Evolutionary conservation across 2,797 vertebrate genomes (phyloP), one percentile per base, ranked within the genome.

Genomic region (Hoplostethus atlanticus): DNA sequence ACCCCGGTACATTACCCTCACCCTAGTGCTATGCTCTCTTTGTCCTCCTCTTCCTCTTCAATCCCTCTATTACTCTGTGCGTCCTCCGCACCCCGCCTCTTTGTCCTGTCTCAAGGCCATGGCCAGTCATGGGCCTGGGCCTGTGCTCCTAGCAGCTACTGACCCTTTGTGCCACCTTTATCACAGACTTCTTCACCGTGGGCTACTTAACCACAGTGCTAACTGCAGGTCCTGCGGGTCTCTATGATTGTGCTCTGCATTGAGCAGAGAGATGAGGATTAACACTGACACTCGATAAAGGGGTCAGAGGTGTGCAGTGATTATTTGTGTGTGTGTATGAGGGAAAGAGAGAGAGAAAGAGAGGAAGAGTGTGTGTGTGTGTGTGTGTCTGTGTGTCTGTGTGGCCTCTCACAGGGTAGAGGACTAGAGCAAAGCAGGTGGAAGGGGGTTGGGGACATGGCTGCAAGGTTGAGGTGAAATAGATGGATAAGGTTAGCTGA

Each of bases 401-500:
- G 71, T 66, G 64, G 68, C 76, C 55, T 89, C 73, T 86, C 84
- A 87, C 77, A 83, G 83, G 77, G 79, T 78, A 78, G 83, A 90
- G 86, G 89, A 91, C 78, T 78, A 73, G 15, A 25, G 50, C 85
- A 89, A 89, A 86, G 87, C 76, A 68, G 81, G 89, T 82, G 89
- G 86, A 81, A 70, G 84, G 87, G 89, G 87, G 80, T 66, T 86
- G 82, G 89, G 88, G 88, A 87, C 91, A 90, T 91, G 90, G 91
- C 93, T 94, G 92, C 91, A 90, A 94, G 94, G 93, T 92, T 90
- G 91, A 94, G 90, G 88, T 94, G 94, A 92, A 94, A 94, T 94
- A 95, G 95, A 94, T 95, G 94, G 94, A 95, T 95, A 96, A 95
- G 94, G 94, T 95, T 94, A 94, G 94, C 90, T 60, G 79, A 93